These are phyloP conservation scores for Siderastrea radians DNA, from an alignment of 92 coral and sea anemone species.

Conservation along the genomic window DNA sequence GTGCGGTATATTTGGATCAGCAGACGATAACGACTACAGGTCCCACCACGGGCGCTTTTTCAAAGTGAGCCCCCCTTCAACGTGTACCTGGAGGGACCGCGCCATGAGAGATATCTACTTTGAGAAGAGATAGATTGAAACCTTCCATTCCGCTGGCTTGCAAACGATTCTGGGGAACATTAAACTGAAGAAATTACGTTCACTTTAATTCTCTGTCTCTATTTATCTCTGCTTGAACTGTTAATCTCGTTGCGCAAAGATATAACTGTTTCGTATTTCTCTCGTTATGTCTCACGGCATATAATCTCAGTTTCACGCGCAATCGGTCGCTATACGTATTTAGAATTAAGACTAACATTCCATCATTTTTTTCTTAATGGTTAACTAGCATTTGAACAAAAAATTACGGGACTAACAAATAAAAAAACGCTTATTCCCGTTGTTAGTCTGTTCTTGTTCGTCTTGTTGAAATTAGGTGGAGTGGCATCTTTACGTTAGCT, in stretches of 20 bases:
- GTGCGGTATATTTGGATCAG: constrained; percentile 68
- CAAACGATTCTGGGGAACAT: not conserved
- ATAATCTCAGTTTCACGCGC: too few relatives aligned
- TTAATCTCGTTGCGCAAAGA: not conserved
- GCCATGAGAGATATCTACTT: constrained; percentile 84
- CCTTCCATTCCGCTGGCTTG: not conserved
- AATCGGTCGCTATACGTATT: too few relatives aligned
- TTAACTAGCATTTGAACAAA: too few relatives aligned
- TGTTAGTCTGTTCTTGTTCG: too few relatives aligned
- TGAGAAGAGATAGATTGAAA: constrained; percentile 73
- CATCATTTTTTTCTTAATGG: too few relatives aligned
- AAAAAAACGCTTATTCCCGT: too few relatives aligned
- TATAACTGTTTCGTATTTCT: not conserved
- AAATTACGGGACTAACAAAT: too few relatives aligned
- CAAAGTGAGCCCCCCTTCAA: constrained; percentile 59
- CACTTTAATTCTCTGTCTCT: not conserved
- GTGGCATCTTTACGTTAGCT: too few relatives aligned
- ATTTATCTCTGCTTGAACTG: not conserved
- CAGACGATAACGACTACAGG: constrained; percentile 55
- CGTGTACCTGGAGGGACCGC: constrained; percentile 90
- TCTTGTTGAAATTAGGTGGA: too few relatives aligned
- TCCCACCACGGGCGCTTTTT: constrained; percentile 61
- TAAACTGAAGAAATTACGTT: not conserved
- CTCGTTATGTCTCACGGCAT: not conserved
- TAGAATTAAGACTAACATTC: too few relatives aligned